Evolutionary conservation across 2,888 invertebrate genomes (phyloP).

Genomic region (Perithous albicinctus): DNA sequence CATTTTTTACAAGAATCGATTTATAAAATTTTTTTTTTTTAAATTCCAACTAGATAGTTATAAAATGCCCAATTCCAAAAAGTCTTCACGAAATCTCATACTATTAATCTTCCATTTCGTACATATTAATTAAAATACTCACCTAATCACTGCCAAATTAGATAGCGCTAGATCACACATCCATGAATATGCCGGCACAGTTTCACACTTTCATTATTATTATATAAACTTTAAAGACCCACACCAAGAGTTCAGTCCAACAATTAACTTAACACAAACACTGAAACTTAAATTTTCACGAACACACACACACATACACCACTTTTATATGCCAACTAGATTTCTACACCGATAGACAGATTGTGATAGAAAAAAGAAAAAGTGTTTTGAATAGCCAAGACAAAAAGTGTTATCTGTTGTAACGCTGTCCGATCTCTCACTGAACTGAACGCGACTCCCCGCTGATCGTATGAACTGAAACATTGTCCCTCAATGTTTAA

Average conservation of each 20-base stretch:
- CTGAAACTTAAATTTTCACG: background rate
- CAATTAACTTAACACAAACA: background rate
- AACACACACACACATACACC: background rate
- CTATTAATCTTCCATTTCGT: no score
- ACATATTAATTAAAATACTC: no score
- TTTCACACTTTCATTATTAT: background rate
- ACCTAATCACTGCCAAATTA: no score
- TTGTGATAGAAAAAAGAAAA: background rate
- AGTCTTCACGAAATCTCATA: no score
- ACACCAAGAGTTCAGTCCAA: background rate
- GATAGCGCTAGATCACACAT: no score
- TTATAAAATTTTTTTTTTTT: no score
- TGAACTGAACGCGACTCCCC: slow-evolving; percentile 72
- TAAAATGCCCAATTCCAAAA: no score
- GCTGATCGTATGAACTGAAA: slow-evolving; percentile 67
- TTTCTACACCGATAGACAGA: no score
- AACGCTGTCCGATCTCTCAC: slow-evolving; percentile 63
- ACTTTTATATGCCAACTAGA: background rate
- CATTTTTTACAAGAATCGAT: no score
- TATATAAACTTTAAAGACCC: background rate
- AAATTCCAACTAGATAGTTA: no score
- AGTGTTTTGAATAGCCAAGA: background rate
- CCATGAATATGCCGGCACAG: background rate
- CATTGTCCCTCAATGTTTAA: slow-evolving; percentile 77
- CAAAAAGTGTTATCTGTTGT: slow-evolving; percentile 8